A percentile compares a stretch with the other conserved stretches of the same genome.
phyloP scores from a whole-genome alignment of 2,888 invertebrate genomes.

The Azorinus chamasolen region DNA sequence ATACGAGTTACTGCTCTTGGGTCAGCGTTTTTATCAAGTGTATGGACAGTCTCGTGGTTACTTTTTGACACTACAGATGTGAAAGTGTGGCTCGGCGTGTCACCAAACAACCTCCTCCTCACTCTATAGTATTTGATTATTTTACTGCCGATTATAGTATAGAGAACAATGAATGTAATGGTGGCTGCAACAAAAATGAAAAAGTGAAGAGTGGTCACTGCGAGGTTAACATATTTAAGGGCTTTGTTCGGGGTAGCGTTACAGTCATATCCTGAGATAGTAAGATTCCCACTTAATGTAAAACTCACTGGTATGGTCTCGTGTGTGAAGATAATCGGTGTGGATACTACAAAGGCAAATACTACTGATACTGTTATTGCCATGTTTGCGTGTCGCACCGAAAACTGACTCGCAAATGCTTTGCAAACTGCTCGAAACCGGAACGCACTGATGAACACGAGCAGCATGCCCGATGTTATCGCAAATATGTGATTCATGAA shows the following conservation, averaged over 20 bases:
- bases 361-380: neutral
- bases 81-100: neutral
- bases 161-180: conserved; percentile 4
- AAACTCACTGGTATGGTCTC: conserved; percentile 1
- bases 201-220: neutral
- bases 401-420: neutral
- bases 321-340: neutral
- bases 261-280: conserved; percentile 8
- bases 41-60: too few relatives aligned
- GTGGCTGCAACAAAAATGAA: conserved; percentile 1
- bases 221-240: neutral
- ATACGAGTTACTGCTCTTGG: too few relatives aligned
- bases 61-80: neutral
- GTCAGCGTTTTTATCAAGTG: too few relatives aligned
- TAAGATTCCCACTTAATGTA: neutral
- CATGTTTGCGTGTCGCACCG: neutral
- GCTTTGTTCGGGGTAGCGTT: neutral
- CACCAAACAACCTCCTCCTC: neutral
- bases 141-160: neutral
- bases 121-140: neutral
- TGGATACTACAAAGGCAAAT: neutral
- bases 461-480: neutral
- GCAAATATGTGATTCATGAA: conserved; percentile 5
- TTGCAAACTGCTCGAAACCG: conserved; percentile 5
- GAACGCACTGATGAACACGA: conserved; percentile 4